These are phyloP conservation scores for Oophaga pumilio DNA, from an alignment of 2,113 vertebrate species.

Conservation along the genomic window DNA sequence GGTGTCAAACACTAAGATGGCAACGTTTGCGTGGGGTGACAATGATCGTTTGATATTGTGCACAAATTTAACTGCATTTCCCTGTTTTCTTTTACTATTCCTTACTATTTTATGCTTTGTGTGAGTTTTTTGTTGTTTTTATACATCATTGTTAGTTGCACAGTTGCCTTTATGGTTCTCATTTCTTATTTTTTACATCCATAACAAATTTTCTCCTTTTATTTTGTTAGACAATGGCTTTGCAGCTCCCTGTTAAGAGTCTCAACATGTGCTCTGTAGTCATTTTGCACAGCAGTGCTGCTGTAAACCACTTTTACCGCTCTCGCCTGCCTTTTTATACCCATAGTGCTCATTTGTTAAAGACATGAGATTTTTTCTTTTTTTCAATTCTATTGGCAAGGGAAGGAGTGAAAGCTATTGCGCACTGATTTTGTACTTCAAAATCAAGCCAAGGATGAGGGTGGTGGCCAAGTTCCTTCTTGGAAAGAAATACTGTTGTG, in stretches of 20 bases:
- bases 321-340: neutral
- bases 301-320: conserved; percentile 34
- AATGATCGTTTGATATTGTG: conserved; percentile 4
- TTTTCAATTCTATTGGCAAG: neutral
- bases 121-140: conserved; percentile 8
- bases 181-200: conserved; percentile 32
- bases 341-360: conserved; percentile 11
- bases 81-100: neutral
- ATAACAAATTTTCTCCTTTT: conserved; percentile 26
- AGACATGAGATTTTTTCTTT: neutral
- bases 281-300: conserved; percentile 27
- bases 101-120: conserved; percentile 10
- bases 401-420: neutral
- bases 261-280: conserved; percentile 19
- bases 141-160: conserved; percentile 35
- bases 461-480: neutral
- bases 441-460: neutral
- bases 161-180: conserved; percentile 7
- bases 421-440: neutral
- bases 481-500: neutral
- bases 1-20: neutral
- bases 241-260: conserved; percentile 5
- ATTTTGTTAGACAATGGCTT: conserved; percentile 37
- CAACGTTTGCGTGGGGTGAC: neutral
- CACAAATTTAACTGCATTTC: neutral